Evolutionary conservation across 2,113 vertebrate species (phyloP).

Genomic region (Callipepla californica): DNA sequence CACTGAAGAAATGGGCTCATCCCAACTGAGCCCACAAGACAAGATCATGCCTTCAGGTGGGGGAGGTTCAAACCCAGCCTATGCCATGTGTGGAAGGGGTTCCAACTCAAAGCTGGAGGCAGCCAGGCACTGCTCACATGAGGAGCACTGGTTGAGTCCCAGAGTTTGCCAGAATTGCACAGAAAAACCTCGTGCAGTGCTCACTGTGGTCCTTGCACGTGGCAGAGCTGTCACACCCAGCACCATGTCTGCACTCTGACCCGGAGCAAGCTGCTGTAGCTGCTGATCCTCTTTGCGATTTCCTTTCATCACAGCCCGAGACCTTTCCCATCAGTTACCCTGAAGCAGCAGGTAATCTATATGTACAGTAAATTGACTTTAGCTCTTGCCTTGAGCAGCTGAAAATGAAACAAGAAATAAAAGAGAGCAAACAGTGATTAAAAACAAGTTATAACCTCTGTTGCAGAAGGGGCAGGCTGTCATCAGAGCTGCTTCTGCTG

Average conservation of each 20-base stretch:
- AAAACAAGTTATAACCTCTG: slow-evolving; percentile 44
- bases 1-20: not conserved
- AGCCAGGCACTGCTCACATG: not conserved
- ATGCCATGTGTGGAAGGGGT: not conserved
- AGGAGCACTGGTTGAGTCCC: not conserved
- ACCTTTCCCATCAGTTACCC: not conserved
- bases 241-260: rapidly evolving
- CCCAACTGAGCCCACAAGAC: not conserved
- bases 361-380: slow-evolving; percentile 32
- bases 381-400: slow-evolving; percentile 29
- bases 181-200: not conserved
- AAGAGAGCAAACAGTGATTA: slow-evolving; percentile 35
- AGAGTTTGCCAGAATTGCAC: not conserved
- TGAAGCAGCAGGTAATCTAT: not conserved
- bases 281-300: not conserved
- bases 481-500: slow-evolving; percentile 19
- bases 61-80: not conserved
- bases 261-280: not conserved
- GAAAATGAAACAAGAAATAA: slow-evolving; percentile 21
- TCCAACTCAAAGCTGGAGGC: not conserved
- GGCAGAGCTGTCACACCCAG: not conserved
- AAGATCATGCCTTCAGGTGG: not conserved
- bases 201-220: rapidly evolving
- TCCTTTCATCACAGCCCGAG: not conserved
- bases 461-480: not conserved